Evolutionary conservation across 2,113 vertebrate species (phyloP).

Genomic region (Menidia beryllina): DNA sequence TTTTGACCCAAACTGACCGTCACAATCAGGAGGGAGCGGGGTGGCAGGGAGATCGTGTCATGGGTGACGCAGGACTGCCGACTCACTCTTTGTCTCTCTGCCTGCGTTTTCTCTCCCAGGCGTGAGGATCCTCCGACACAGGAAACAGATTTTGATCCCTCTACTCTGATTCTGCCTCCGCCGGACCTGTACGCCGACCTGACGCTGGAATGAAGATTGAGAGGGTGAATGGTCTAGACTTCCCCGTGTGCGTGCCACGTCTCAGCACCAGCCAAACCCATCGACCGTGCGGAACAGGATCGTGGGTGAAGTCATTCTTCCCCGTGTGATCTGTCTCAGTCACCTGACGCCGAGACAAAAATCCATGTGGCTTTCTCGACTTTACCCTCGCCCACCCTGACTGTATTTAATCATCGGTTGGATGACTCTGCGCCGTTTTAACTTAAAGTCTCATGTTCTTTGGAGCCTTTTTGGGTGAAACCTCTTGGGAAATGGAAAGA

Average conservation of each 20-base stretch:
- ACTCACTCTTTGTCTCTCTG: not conserved
- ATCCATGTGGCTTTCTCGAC: conserved; percentile 24
- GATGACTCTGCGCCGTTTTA: conserved; percentile 4
- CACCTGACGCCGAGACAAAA: conserved; percentile 17
- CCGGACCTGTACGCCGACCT: conserved; percentile 80
- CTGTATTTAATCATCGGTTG: conserved; percentile 9
- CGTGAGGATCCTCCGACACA: not conserved
- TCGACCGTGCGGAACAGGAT: conserved; percentile 19
- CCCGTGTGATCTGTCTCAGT: conserved; percentile 11
- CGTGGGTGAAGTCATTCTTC: not conserved
- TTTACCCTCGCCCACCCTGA: conserved; percentile 9
- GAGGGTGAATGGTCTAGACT: not conserved
- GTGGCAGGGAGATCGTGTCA: not conserved
- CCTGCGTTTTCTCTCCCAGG: conserved; percentile 41
- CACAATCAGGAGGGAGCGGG: not conserved
- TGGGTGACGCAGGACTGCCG: not conserved
- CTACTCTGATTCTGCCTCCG: conserved; percentile 75
- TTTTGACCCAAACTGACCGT: not conserved
- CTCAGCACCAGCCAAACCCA: conserved; percentile 10
- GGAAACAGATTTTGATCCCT: conserved; percentile 32
- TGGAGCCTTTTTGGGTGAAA: conserved; percentile 10
- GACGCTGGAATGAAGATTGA: not conserved
- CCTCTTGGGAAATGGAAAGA: not conserved
- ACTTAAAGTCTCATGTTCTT: conserved; percentile 8
- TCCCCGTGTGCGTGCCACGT: not conserved